Percentiles rank a stretch among this genome's conserved stretches.
These are phyloP conservation scores for Cnemophilus loriae DNA, from an alignment of 2,113 vertebrate species.

Conservation along the genomic window DNA sequence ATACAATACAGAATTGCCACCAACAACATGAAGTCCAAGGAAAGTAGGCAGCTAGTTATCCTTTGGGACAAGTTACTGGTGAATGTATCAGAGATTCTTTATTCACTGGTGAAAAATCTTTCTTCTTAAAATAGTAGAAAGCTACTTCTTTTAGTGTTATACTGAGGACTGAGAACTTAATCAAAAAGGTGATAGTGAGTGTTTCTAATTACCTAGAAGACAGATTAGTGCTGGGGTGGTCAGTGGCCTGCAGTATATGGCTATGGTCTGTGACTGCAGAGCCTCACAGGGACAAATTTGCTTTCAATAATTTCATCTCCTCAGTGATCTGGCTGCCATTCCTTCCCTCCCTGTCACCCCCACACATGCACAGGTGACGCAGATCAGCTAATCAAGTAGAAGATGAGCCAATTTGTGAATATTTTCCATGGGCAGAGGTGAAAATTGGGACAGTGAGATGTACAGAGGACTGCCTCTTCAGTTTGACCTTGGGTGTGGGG, in stretches of 20 bases:
- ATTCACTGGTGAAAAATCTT: background rate
- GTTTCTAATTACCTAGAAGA: background rate
- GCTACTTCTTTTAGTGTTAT: background rate
- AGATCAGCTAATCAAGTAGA: background rate
- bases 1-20: background rate
- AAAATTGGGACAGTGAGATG: background rate
- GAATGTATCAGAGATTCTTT: background rate
- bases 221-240: background rate
- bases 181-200: background rate
- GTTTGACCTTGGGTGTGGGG: background rate
- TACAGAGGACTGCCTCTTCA: background rate
- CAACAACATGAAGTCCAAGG: background rate
- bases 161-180: background rate
- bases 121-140: background rate
- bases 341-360: background rate
- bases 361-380: background rate
- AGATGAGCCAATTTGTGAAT: background rate
- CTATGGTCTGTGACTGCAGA: background rate
- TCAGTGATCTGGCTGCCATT: background rate
- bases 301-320: background rate
- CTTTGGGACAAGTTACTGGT: background rate
- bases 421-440: background rate
- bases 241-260: background rate
- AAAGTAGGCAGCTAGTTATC: background rate
- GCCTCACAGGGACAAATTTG: rapidly evolving